A percentile compares a stretch with the other conserved stretches of the same genome.
Conservation (phyloP, 2,797 vertebrate species). For the Pipistrellus nathusii region DNA sequence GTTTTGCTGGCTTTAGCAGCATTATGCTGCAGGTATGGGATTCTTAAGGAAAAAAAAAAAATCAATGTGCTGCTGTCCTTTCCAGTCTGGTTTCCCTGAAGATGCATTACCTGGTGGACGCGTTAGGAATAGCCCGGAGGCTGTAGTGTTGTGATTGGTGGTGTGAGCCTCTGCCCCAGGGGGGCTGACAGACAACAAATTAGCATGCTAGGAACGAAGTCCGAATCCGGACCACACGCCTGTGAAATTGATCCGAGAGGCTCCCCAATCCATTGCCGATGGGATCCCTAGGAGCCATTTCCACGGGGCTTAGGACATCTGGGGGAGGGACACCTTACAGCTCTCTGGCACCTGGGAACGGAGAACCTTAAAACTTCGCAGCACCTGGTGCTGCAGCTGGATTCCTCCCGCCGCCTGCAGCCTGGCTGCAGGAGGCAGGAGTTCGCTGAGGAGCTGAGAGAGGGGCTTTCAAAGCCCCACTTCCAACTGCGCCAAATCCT, state of each 20-base stretch:
- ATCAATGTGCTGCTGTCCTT: slow-evolving; percentile 77
- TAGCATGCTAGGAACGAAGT: slow-evolving; percentile 75
- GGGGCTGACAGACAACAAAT: slow-evolving; percentile 75
- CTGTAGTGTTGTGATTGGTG: slow-evolving; percentile 75
- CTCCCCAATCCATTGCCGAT: slow-evolving; percentile 20
- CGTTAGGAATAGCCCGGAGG: slow-evolving; percentile 78
- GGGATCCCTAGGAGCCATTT: slow-evolving; percentile 32
- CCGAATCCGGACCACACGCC: slow-evolving; percentile 62
- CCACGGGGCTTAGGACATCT: slow-evolving; percentile 2
- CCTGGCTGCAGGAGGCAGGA: slow-evolving; percentile 37
- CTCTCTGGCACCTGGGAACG: background rate
- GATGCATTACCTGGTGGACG: slow-evolving; percentile 83
- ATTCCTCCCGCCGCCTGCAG: slow-evolving; percentile 28
- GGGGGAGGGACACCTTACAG: background rate
- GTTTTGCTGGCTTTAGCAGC: slow-evolving; percentile 77
- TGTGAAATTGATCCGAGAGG: slow-evolving; percentile 44
- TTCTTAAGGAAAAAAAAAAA: slow-evolving; percentile 63
- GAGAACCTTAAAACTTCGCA: slow-evolving; percentile 84
- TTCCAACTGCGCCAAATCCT: slow-evolving; percentile 55
- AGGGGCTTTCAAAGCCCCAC: slow-evolving; percentile 38
- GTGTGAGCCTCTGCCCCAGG: slow-evolving; percentile 71
- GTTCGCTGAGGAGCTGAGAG: slow-evolving; percentile 51
- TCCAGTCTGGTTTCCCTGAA: slow-evolving; percentile 79
- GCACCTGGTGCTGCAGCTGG: slow-evolving; percentile 60
- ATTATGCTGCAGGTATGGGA: slow-evolving; percentile 85